These are phyloP conservation scores for Otolemur crassicaudatus DNA, from an alignment of 2,797 vertebrate genomes.

Conservation along the genomic window DNA sequence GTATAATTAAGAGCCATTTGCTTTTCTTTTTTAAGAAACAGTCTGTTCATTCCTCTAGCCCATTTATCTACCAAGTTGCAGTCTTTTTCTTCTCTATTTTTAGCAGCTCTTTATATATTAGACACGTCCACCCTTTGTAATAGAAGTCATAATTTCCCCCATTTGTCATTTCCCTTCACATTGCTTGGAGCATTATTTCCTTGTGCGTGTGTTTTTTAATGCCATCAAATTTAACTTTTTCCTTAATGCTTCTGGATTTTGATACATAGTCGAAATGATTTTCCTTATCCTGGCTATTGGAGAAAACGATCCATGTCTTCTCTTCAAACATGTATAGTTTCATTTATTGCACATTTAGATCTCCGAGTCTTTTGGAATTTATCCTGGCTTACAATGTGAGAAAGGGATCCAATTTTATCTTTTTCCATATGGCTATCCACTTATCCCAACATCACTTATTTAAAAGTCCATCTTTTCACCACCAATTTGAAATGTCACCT, in stretches of 20 bases:
- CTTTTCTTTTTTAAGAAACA: conserved; percentile 73
- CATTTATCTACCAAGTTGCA: conserved; percentile 69
- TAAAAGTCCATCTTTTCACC: conserved; percentile 76
- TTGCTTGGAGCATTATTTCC: not conserved
- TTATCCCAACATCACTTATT: conserved; percentile 76
- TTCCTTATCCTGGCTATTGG: conserved; percentile 45
- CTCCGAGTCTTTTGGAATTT: conserved; percentile 75
- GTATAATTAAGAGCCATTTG: conserved; percentile 63
- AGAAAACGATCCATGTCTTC: conserved; percentile 62
- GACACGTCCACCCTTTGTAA: conserved; percentile 40
- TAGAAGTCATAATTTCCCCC: not conserved
- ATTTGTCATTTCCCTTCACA: conserved; percentile 35
- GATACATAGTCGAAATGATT: conserved; percentile 35
- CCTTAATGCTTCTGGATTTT: conserved; percentile 25
- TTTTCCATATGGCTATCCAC: conserved; percentile 81
- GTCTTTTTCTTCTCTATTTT: conserved; percentile 72
- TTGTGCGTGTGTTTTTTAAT: conserved; percentile 10
- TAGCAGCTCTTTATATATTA: conserved; percentile 71
- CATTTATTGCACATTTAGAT: conserved; percentile 79
- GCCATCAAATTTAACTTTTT: conserved; percentile 45
- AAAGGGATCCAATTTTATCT: conserved; percentile 80
- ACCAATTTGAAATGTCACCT: conserved; percentile 74
- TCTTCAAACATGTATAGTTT: conserved; percentile 66
- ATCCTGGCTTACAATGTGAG: conserved; percentile 78
- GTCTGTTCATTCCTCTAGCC: conserved; percentile 70